Conservation (phyloP, 2,113 vertebrate species). For the Podiceps cristatus region DNA sequence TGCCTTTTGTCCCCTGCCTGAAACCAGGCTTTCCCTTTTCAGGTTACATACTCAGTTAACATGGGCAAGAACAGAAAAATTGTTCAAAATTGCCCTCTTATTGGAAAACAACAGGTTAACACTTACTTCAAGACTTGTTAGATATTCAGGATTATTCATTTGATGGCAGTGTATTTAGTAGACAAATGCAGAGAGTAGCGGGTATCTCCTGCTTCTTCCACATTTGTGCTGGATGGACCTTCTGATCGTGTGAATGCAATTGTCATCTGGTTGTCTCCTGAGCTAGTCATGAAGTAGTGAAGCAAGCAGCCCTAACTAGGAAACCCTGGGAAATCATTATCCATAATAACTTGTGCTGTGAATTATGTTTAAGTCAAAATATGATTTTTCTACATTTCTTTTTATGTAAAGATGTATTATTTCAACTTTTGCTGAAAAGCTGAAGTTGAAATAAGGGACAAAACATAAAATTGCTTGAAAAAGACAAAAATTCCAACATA, state of each 20-base stretch:
- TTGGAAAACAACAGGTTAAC: neutral
- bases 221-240: neutral
- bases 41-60: neutral
- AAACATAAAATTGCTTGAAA: neutral
- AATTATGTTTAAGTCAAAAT: neutral
- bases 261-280: neutral
- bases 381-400: accelerated
- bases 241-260: neutral
- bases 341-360: neutral
- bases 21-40: too few relatives aligned
- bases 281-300: neutral
- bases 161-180: neutral
- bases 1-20: too few relatives aligned
- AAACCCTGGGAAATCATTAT: neutral
- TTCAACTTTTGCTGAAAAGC: neutral
- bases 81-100: neutral
- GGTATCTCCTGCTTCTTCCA: neutral
- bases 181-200: neutral
- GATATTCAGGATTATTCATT: neutral
- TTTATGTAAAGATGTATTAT: neutral
- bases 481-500: neutral
- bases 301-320: neutral
- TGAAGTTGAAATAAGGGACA: neutral
- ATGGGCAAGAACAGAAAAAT: neutral
- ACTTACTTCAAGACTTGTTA: neutral